Percentiles rank a stretch among this genome's conserved stretches.
Conservation (phyloP, 1,140 invertebrate genomes). For the Chionoecetes opilio region DNA sequence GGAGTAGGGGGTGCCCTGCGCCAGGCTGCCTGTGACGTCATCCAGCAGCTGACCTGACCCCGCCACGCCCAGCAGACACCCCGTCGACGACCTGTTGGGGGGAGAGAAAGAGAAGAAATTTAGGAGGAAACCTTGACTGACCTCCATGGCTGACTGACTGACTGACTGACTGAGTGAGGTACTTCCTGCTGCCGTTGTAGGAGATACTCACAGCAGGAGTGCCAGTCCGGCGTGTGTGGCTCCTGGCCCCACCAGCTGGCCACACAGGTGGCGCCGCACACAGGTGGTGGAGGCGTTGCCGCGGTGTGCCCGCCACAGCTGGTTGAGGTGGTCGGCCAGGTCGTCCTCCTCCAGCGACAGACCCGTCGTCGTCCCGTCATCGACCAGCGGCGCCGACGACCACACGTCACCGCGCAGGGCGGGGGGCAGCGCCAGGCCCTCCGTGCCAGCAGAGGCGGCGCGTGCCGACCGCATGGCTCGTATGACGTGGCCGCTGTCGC, state of each 20-base stretch:
- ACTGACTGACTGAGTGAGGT: not conserved
- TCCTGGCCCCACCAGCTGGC: not conserved
- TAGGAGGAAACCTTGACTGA: not conserved
- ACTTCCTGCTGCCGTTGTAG: too few species aligned
- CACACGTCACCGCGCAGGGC: conserved; percentile 50
- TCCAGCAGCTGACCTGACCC: conserved; percentile 59
- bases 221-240: conserved; percentile 20
- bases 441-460: not conserved
- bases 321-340: conserved; percentile 54
- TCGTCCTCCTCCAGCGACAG: conserved; percentile 38
- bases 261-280: conserved; percentile 52
- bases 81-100: conserved; percentile 37
- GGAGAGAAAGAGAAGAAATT: not conserved
- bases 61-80: conserved; percentile 57
- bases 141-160: not conserved
- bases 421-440: conserved; percentile 22
- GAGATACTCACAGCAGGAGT: conserved; percentile 55
- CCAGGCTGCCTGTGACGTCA: conserved; percentile 12
- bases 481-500: conserved; percentile 36
- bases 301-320: conserved; percentile 51
- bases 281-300: conserved; percentile 47
- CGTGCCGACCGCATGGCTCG: conserved; percentile 43
- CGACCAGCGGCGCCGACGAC: conserved; percentile 58
- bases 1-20: not conserved
- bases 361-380: conserved; percentile 5